Evolutionary conservation across 1,140 invertebrate genomes (phyloP), one percentile per base, ranked within the genome.

Genomic region (Brachionus plicatilis): DNA sequence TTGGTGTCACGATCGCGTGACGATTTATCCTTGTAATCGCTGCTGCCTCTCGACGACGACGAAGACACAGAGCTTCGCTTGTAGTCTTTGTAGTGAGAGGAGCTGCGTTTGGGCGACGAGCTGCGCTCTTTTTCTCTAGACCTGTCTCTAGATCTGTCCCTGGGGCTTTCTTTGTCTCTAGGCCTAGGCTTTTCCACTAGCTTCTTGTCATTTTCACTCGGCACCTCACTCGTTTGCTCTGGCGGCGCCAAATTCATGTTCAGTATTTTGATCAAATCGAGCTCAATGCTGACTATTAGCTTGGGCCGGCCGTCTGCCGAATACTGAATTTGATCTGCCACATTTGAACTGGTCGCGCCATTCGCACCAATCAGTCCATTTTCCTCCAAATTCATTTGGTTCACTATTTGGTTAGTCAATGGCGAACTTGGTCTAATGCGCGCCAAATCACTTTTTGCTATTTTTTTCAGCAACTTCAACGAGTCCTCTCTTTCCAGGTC

Each of bases 311-410:
- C 79, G 33, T 82, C 79, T 11, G 79, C 79, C 11, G 50, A 65
- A 66, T 82, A 82, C 60, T 82, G 79, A 6, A 82, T 82, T 82
- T 82, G 79, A 47, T 82, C 79, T 8, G 53, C 43, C 12, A 76
- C 72, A 50, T 50, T 76, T 17, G 72, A 50, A 7, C 27, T 37
- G 3, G 41, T 37, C 11, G 72, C 24, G 12, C 47, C 47, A 76
- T 50, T 76, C 9, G 43, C 11, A 20, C 20, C 11, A 29, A 33
- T 27, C 3, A 76, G 47, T 8, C 27, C 45, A 50, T 29, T 76
- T 20, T 76, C 72, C 1, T 76, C 72, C 27, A 76, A 76, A 76
- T 20, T 76, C 43, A 76, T 47, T 29, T 76, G 72, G 27, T 76
- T 76, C 14, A 76, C 43, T 29, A 76, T 76, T 76, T 76, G 72